Percentiles rank a stretch among this genome's conserved stretches.
phyloP scores from a whole-genome alignment of 2,888 invertebrate species.

The Drosophila seclusa region DNA sequence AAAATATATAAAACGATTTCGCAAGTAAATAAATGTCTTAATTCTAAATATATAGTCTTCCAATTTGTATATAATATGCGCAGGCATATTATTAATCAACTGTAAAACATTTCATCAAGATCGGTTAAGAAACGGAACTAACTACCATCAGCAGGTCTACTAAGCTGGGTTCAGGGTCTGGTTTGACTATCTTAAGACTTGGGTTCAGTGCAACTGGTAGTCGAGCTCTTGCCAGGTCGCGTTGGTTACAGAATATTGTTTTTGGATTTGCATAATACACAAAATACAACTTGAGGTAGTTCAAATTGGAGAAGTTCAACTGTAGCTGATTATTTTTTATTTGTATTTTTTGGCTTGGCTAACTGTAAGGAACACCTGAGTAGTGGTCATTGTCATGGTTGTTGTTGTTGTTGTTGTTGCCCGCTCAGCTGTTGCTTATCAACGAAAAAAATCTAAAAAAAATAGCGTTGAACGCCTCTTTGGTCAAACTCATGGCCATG shows the following conservation, averaged over 20 bases:
- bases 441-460: background rate
- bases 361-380: constrained; percentile 39
- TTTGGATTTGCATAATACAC: background rate
- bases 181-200: background rate
- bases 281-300: background rate
- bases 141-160: background rate
- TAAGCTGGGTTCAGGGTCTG: background rate
- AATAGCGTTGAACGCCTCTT: background rate
- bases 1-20: background rate
- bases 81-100: background rate
- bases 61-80: background rate
- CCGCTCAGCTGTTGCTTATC: constrained; percentile 13
- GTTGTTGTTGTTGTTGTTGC: background rate
- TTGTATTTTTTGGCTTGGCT: background rate
- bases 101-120: background rate
- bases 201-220: background rate
- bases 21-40: background rate
- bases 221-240: background rate
- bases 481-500: constrained; percentile 10
- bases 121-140: background rate
- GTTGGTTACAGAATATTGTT: background rate
- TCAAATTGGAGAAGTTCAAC: background rate
- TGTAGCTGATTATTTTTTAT: background rate
- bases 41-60: background rate
- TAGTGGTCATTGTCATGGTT: background rate